phyloP scores from a whole-genome alignment of 2,113 vertebrate species.

The Turdus rufiventris region DNA sequence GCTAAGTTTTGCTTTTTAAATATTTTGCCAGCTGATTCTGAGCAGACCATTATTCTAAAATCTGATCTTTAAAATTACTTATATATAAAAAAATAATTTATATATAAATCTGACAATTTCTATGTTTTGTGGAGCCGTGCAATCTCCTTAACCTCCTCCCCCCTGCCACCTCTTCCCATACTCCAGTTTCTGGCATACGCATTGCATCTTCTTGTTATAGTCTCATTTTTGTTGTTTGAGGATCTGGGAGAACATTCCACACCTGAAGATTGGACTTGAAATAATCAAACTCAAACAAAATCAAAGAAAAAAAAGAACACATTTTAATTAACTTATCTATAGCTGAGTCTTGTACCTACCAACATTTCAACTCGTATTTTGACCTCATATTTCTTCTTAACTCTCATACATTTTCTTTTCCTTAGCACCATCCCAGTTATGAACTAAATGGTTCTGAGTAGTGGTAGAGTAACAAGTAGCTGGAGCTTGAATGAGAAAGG shows the following conservation, averaged over 20 bases:
- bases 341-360: not conserved
- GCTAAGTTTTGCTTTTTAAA: not conserved
- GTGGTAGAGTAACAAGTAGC: not conserved
- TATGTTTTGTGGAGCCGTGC: not conserved
- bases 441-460: not conserved
- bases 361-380: not conserved
- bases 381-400: not conserved
- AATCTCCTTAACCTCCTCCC: not conserved
- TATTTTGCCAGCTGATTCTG: not conserved
- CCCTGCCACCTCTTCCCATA: too few relatives aligned
- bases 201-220: not conserved
- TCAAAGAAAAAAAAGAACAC: not conserved
- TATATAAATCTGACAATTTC: not conserved
- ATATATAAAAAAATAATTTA: not conserved
- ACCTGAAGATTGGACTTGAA: not conserved
- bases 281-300: not conserved
- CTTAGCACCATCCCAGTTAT: not conserved
- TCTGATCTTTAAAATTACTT: not conserved
- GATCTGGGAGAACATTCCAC: not conserved
- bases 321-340: not conserved
- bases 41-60: not conserved
- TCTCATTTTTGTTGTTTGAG: not conserved
- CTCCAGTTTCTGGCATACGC: not conserved
- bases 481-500: slow-evolving; percentile 5
- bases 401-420: not conserved